These are phyloP conservation scores for Chaetops frenatus DNA, from an alignment of 2,113 vertebrate species.

Conservation along the genomic window DNA sequence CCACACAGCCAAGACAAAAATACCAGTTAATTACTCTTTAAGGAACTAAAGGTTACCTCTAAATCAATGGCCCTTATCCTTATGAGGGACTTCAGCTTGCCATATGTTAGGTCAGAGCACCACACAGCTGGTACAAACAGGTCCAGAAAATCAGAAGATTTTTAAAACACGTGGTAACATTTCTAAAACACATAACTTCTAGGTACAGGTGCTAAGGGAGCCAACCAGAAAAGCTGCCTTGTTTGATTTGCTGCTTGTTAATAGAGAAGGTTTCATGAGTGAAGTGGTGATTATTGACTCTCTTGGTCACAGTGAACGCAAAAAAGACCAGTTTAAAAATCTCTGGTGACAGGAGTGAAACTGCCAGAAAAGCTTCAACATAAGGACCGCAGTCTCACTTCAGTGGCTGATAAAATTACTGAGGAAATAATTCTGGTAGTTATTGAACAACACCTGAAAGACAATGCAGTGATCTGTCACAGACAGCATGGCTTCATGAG, in stretches of 20 bases:
- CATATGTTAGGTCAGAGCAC: neutral
- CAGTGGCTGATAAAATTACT: neutral
- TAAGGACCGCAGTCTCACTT: neutral
- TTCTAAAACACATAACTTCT: neutral
- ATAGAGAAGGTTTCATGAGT: neutral
- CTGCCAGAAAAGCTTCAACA: neutral
- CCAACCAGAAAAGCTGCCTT: neutral
- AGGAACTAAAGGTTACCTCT: neutral
- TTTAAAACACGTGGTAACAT: rapidly evolving
- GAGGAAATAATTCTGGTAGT: neutral
- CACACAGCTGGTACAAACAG: neutral
- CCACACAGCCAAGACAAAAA: neutral
- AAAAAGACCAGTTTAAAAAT: neutral
- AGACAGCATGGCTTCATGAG: neutral
- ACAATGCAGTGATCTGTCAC: neutral
- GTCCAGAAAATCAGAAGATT: neutral
- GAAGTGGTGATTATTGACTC: neutral
- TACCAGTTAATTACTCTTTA: neutral
- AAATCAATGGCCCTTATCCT: neutral
- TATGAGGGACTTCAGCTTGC: neutral
- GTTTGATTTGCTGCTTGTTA: neutral
- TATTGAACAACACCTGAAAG: neutral
- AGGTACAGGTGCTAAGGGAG: neutral
- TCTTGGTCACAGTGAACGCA: neutral
- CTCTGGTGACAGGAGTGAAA: neutral